Percentiles rank a stretch among this genome's conserved stretches.
Conservation (phyloP, 1,140 invertebrate species). For the Zaprionus vittiger region DNA sequence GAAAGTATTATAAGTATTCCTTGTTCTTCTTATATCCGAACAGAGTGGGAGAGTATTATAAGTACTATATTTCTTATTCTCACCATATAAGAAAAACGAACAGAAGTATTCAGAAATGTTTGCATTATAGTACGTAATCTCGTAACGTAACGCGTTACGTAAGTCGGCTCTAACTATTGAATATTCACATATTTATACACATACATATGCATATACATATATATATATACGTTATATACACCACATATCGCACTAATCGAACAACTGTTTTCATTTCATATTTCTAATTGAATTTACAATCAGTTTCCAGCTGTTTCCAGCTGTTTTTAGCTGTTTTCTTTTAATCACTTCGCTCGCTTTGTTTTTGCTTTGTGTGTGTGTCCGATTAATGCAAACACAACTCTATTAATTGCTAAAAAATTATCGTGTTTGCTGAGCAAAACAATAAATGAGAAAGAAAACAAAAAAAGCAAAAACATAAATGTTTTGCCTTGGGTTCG, state of each 20-base stretch:
- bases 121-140: background rate
- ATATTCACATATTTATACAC: background rate
- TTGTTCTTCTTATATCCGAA: too few species aligned
- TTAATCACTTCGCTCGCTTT: background rate
- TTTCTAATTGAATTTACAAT: background rate
- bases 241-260: background rate
- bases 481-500: constrained; percentile 29
- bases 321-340: background rate
- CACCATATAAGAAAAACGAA: too few species aligned
- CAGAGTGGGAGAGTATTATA: too few species aligned
- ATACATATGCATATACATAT: background rate
- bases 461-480: background rate
- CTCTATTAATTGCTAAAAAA: constrained; percentile 5
- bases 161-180: background rate
- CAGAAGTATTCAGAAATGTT: too few species aligned
- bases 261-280: background rate
- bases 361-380: background rate
- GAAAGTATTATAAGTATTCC: too few species aligned
- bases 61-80: too few species aligned
- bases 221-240: background rate
- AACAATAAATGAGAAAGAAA: background rate
- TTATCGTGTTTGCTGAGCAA: background rate
- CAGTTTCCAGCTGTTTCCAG: background rate
- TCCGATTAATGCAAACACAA: constrained; percentile 9
- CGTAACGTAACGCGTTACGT: too few species aligned